A percentile compares a stretch with the other conserved stretches of the same genome.
Evolutionary conservation across 1,140 invertebrate species (phyloP).

Genomic region (Metaphire vulgaris): DNA sequence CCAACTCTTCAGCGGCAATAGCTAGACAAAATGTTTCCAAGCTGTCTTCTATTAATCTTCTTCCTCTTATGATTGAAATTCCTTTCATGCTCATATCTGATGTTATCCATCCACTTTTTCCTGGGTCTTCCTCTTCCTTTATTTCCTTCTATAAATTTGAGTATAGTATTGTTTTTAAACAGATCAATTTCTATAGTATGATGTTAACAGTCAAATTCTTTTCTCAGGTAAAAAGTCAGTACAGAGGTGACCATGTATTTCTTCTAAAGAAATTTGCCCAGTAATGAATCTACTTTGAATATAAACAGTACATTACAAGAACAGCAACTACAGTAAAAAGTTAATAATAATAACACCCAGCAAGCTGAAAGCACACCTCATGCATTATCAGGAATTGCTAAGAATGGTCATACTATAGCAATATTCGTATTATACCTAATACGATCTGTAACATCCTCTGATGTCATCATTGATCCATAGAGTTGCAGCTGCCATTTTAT

Average conservation of each 20-base stretch:
- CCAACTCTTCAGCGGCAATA: too few relatives aligned
- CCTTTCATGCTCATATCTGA: too few relatives aligned
- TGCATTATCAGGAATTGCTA: background rate
- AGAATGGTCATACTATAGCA: background rate
- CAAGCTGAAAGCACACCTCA: too few relatives aligned
- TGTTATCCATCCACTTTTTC: too few relatives aligned
- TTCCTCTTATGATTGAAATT: too few relatives aligned
- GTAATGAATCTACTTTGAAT: background rate
- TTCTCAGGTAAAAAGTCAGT: too few relatives aligned
- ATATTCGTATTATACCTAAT: conserved; percentile 32
- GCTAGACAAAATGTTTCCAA: too few relatives aligned
- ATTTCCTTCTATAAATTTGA: background rate
- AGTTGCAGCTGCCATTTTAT: conserved; percentile 40
- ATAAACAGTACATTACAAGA: background rate
- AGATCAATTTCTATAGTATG: background rate
- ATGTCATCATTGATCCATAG: conserved; percentile 44
- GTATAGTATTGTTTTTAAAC: background rate
- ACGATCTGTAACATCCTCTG: conserved; percentile 37
- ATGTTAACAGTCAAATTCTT: background rate
- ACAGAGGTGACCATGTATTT: background rate
- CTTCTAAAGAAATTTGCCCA: too few relatives aligned
- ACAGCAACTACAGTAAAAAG: background rate
- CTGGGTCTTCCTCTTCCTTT: background rate
- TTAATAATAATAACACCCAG: too few relatives aligned
- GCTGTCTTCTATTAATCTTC: too few relatives aligned